phyloP scores from a whole-genome alignment of 2,888 invertebrate genomes.

The Acanthosepion pharaonis region DNA sequence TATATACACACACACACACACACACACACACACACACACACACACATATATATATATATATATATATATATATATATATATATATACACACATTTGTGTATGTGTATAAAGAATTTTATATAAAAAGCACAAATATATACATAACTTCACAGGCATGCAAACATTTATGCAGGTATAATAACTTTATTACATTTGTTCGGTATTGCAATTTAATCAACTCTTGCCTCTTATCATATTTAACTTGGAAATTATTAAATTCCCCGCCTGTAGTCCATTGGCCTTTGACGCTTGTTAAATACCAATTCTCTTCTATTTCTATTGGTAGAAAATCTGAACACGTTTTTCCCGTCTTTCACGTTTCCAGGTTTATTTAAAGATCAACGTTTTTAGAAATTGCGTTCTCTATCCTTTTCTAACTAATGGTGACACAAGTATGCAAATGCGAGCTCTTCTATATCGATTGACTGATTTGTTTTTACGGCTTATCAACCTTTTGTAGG shows the following conservation, averaged over 20 bases:
- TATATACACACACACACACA: too few relatives aligned
- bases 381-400: neutral
- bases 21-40: too few relatives aligned
- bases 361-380: neutral
- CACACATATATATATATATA: neutral
- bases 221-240: neutral
- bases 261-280: neutral
- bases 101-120: neutral
- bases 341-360: neutral
- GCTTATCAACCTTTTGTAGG: too few relatives aligned
- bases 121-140: neutral
- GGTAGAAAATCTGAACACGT: neutral
- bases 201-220: neutral
- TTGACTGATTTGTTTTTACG: too few relatives aligned
- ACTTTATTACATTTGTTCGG: neutral
- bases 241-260: neutral
- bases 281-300: neutral
- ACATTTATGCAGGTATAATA: neutral
- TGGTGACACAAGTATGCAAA: neutral
- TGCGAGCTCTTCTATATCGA: too few relatives aligned
- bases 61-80: neutral
- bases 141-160: neutral
- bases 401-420: neutral
- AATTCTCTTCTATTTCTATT: neutral
- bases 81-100: neutral